These are phyloP conservation scores for Saxidomus purpurata DNA, from an alignment of 1,140 invertebrate genomes.

Conservation along the genomic window DNA sequence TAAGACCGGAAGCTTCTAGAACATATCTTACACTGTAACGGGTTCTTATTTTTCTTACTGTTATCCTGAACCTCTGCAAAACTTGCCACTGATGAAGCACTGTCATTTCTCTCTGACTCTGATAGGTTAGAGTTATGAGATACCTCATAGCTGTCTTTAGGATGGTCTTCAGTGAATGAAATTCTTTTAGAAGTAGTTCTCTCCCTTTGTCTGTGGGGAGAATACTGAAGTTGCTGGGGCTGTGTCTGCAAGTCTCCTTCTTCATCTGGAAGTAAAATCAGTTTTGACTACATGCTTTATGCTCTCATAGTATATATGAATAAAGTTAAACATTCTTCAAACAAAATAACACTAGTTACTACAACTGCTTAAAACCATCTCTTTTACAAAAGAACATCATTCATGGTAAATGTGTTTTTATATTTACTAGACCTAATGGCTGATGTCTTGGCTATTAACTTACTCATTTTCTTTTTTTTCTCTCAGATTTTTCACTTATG, in stretches of 20 bases:
- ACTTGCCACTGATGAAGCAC: slow-evolving; percentile 60
- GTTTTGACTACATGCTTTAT: too few relatives aligned
- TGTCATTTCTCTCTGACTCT: slow-evolving; percentile 49
- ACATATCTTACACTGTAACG: slow-evolving; percentile 54
- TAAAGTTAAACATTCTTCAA: too few relatives aligned
- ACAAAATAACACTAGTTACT: too few relatives aligned
- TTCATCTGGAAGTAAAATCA: too few relatives aligned
- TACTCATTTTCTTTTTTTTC: too few relatives aligned
- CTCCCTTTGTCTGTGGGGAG: slow-evolving; percentile 35
- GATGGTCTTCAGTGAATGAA: slow-evolving; percentile 42
- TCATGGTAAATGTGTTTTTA: too few relatives aligned
- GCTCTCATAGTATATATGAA: too few relatives aligned
- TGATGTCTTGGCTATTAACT: too few relatives aligned
- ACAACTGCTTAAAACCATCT: too few relatives aligned
- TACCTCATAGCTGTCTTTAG: slow-evolving; percentile 34
- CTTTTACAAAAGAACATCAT: too few relatives aligned
- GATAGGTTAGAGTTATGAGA: slow-evolving; percentile 49
- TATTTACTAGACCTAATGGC: too few relatives aligned
- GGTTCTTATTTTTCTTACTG: not conserved
- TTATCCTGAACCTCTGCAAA: slow-evolving; percentile 29
- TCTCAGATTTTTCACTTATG: too few relatives aligned
- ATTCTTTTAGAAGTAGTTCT: slow-evolving; percentile 49
- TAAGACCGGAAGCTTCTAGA: slow-evolving; percentile 56
- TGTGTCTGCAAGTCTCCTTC: not conserved
- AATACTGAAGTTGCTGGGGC: slow-evolving; percentile 15